A percentile compares a stretch with the other conserved stretches of the same genome.
Evolutionary conservation across 2,113 vertebrate genomes (phyloP).

Genomic region (Crotophaga sulcirostris): DNA sequence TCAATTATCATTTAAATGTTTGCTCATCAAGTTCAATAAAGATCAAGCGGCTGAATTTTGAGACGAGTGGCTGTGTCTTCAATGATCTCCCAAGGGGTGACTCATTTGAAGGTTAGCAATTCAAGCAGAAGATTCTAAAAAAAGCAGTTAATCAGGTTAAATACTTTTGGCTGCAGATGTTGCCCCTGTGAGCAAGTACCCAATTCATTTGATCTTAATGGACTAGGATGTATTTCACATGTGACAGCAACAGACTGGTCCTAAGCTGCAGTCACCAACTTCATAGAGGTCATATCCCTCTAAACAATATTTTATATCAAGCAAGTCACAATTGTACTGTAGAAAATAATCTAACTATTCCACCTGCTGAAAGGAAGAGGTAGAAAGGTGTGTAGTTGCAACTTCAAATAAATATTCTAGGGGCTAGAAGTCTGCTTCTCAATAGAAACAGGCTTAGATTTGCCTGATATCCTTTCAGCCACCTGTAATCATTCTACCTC

Average conservation of each 20-base stretch:
- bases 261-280: slow-evolving; percentile 39
- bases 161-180: slow-evolving; percentile 46
- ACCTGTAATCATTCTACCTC: not conserved
- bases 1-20: slow-evolving; percentile 75
- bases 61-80: slow-evolving; percentile 59
- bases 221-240: slow-evolving; percentile 42
- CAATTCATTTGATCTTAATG: slow-evolving; percentile 60
- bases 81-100: slow-evolving; percentile 49
- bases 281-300: slow-evolving; percentile 38
- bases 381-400: not conserved
- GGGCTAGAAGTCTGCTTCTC: not conserved
- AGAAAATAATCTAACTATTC: not conserved
- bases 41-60: slow-evolving; percentile 67
- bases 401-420: not conserved
- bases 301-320: slow-evolving; percentile 3
- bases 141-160: slow-evolving; percentile 63
- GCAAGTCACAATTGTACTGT: slow-evolving; percentile 1
- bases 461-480: not conserved
- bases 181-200: slow-evolving; percentile 29
- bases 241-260: slow-evolving; percentile 30
- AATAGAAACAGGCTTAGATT: not conserved
- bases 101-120: slow-evolving; percentile 70
- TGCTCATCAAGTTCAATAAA: slow-evolving; percentile 70
- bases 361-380: not conserved
- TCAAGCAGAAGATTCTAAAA: slow-evolving; percentile 31